Conservation (phyloP, 1,140 invertebrate genomes). For the Samia ricini region DNA sequence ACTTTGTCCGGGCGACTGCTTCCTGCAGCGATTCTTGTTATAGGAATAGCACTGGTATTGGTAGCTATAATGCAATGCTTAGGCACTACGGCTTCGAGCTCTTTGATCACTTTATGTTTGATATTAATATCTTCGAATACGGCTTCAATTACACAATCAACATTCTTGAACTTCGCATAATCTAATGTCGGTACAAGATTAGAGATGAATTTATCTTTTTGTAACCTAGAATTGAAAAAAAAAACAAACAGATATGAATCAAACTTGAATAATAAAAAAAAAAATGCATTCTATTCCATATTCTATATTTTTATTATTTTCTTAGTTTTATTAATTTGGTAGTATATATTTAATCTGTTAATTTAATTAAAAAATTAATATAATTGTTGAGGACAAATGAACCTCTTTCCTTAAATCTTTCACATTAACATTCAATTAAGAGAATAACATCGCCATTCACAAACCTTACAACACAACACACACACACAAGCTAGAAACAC, state of each 20-base stretch:
- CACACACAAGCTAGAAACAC: no score
- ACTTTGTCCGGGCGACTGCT: constrained; percentile 96
- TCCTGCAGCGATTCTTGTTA: constrained; percentile 95
- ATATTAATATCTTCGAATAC: constrained; percentile 98
- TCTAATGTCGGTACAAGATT: constrained; percentile 89
- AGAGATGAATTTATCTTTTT: constrained; percentile 89
- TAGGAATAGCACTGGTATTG: constrained; percentile 99
- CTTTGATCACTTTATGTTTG: constrained; percentile 98
- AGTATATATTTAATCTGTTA: no score
- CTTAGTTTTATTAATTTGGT: no score
- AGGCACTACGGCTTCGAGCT: constrained; percentile 92
- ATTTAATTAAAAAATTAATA: no score
- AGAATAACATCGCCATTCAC: no score
- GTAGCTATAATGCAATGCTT: constrained; percentile 97
- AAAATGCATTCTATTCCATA: not conserved
- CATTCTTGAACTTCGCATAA: constrained; percentile 92
- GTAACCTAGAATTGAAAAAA: constrained; percentile 78
- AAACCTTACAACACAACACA: no score
- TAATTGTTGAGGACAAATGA: no score
- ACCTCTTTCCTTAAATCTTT: no score
- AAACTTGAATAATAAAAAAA: not conserved
- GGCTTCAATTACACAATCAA: constrained; percentile 98
- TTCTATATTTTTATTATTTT: no score
- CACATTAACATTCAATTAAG: no score
- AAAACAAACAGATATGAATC: constrained; percentile 11